phyloP scores from a whole-genome alignment of 2,797 vertebrate genomes.

The Pipistrellus pipistrellus region DNA sequence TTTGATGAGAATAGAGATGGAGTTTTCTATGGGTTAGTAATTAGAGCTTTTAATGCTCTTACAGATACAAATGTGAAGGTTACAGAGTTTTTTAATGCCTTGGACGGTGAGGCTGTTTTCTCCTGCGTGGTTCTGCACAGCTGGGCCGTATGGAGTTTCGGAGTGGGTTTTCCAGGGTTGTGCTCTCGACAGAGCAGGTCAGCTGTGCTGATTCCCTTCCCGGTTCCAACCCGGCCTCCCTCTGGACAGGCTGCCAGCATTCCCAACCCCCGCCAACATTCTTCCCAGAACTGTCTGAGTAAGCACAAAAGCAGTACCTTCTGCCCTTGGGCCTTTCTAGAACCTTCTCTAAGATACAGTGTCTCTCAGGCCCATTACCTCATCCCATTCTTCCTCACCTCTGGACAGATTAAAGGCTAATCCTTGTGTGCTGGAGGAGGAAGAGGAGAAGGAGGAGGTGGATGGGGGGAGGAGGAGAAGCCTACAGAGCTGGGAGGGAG shows the following conservation, averaged over 20 bases:
- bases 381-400: not conserved
- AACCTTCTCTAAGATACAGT: not conserved
- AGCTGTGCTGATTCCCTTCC: not conserved
- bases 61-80: not conserved
- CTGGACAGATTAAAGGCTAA: not conserved
- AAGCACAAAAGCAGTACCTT: not conserved
- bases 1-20: not conserved
- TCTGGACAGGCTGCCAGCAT: not conserved
- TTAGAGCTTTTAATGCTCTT: not conserved
- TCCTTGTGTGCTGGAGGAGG: not conserved
- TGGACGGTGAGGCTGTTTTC: not conserved
- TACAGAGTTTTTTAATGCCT: not conserved
- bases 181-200: not conserved
- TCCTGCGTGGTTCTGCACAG: not conserved
- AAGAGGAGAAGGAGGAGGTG: not conserved
- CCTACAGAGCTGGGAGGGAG: not conserved
- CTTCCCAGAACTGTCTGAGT: not conserved
- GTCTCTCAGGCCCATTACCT: not conserved
- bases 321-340: not conserved
- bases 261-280: not conserved
- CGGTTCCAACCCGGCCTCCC: not conserved
- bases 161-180: not conserved
- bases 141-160: not conserved
- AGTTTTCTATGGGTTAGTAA: slow-evolving; percentile 18
- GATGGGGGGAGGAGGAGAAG: not conserved